Evolutionary conservation across 1,140 invertebrate genomes (phyloP), one percentile per base, ranked within the genome.

Genomic region (Notospermus geniculatus): DNA sequence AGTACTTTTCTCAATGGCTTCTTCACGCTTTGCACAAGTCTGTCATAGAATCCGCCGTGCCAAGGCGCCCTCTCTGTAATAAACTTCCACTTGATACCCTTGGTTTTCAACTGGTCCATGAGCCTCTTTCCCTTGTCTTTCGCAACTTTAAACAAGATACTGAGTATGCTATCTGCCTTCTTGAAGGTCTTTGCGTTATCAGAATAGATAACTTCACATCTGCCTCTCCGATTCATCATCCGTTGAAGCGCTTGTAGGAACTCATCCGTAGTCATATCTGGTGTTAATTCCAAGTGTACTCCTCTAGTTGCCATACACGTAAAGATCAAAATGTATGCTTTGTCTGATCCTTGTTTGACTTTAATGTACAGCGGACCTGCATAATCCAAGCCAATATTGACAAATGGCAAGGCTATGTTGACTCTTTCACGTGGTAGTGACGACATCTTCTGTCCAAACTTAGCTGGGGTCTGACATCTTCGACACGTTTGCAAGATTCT

Each of bases 181-280:
- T 50, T 50, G n/a, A 50, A 50, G n/a, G 46, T 50, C 25, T 50
- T 50, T 5, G 46, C 46, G n/a, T 50, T 50, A n/a, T 50, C 46
- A 50, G 46, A 50, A 27, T 50, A 50, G n/a, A 50, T 50, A 4
- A 5, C n/a, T 5, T 19, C 4, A 50, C 46, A 50, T n/a, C n/a
- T 5, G 4, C 46, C 46, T 50, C 46, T 5, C n/a, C 46, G 5
- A n/a, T n/a, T 19, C 46, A 50, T 50, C 46, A 50, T 50, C n/a
- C 46, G 4, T n/a, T n/a, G 4, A 5, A 27, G n/a, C n/a, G 46
- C 46, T n/a, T 7, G 4, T 27, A 50, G 25, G 25, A 50, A 50
- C 4, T 50, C 5, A 7, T 19, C 19, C n/a, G 46, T 27, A 5
- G 46, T 23, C 25, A 50, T 5, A 27, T 50, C 46, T n/a, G 4